Evolutionary conservation across 2,113 vertebrate species (phyloP).

Genomic region (Brachyhypopomus gauderio): DNA sequence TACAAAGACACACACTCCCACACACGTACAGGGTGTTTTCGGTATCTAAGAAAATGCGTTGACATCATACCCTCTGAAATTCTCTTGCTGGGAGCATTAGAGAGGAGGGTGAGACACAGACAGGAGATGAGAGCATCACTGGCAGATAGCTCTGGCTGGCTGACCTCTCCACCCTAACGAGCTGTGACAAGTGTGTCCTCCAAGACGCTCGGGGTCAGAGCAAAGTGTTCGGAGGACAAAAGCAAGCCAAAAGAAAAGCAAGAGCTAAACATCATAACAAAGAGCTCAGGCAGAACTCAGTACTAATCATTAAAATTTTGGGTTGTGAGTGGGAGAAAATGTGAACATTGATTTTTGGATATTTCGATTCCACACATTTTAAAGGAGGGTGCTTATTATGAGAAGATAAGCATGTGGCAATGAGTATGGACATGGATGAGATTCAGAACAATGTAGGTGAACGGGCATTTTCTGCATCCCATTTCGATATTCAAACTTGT

Average conservation of each 20-base stretch:
- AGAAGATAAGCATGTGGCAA: too few species aligned
- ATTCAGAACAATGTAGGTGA: too few species aligned
- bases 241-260: constrained; percentile 21
- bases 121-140: constrained; percentile 40
- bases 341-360: too few species aligned
- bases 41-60: neutral
- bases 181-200: constrained; percentile 42
- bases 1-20: neutral
- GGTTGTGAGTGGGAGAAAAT: neutral
- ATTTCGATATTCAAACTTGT: too few species aligned
- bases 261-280: constrained; percentile 42
- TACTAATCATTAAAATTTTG: neutral
- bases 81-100: constrained; percentile 13
- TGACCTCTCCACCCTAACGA: constrained; percentile 30
- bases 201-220: neutral
- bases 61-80: constrained; percentile 6
- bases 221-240: constrained; percentile 4
- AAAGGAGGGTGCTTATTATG: too few species aligned
- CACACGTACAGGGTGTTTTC: neutral
- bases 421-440: too few species aligned
- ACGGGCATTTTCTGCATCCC: too few species aligned
- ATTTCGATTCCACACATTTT: too few species aligned
- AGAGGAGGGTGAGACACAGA: constrained; percentile 25
- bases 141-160: constrained; percentile 30
- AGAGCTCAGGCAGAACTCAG: neutral